Conservation (phyloP, 1,140 invertebrate species). For the fruit fly (Drosophila melanogaster) region DNA sequence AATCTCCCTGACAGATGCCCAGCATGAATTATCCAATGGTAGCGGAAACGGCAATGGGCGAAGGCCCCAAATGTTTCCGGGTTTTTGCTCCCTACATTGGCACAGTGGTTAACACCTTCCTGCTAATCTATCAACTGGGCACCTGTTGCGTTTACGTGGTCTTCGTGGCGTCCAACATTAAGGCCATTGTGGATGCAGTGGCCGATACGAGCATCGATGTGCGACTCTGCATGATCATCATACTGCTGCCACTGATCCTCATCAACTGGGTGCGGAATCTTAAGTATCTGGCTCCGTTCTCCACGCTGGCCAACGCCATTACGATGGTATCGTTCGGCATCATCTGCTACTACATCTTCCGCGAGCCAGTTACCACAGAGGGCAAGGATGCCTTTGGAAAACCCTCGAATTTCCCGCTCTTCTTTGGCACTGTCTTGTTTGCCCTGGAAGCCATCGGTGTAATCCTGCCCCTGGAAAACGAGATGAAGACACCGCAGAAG, state of each 20-base stretch:
- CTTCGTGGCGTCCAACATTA: conserved; percentile 91
- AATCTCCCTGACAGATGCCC: conserved; percentile 85
- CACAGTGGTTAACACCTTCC: conserved; percentile 89
- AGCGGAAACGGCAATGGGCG: conserved; percentile 88
- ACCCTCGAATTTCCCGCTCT: conserved; percentile 86
- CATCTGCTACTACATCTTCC: conserved; percentile 89
- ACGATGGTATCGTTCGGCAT: conserved; percentile 88
- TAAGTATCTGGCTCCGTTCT: conserved; percentile 90
- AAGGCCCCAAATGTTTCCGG: conserved; percentile 88
- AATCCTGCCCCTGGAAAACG: conserved; percentile 92
- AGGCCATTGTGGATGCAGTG: conserved; percentile 86
- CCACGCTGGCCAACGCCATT: conserved; percentile 89
- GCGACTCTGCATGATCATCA: conserved; percentile 87
- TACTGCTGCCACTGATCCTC: conserved; percentile 89
- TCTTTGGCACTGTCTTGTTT: conserved; percentile 91
- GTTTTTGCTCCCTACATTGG: conserved; percentile 87
- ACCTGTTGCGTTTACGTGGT: conserved; percentile 95
- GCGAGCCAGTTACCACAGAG: conserved; percentile 85
- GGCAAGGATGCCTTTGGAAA: conserved; percentile 85
- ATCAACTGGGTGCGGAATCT: conserved; percentile 90
- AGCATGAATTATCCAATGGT: conserved; percentile 90
- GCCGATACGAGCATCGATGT: conserved; percentile 84
- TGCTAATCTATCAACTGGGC: conserved; percentile 93
- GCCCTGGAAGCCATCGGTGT: conserved; percentile 92
- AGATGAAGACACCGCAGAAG: conserved; percentile 90